Base-by-base conservation (phyloP, 2,888 invertebrate species). In the Patella ulyssiponensis region DNA sequence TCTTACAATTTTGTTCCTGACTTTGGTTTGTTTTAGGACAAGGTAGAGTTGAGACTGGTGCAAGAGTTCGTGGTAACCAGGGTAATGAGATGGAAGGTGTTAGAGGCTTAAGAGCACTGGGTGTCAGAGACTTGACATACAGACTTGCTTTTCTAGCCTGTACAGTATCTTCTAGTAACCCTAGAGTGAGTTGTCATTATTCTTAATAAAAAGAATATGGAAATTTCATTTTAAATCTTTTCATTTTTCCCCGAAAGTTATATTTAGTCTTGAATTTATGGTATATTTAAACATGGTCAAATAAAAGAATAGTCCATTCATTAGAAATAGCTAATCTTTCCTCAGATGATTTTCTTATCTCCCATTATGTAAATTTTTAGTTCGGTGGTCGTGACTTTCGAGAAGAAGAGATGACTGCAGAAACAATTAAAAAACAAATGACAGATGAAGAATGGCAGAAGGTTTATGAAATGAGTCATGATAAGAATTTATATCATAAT, bases 401-500 rank as follows among this genome's bases (percentile, higher is more conserved):
- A 0, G 94, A 96, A 82, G 97, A 97, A 77, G 97, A 98, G 86
- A 94, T 98, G 75, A 96, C 97, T 0, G 96, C 96, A 0, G 97
- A 98, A 89, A 95, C 95, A 86, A 96, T 98, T 94, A 95, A 96
- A 88, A 96, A 96, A 85, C 97, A 97, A 91, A 98, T 98, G 97
- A 95, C 96, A 0, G 89, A 91, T 52, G 90, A 90, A 27, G 92
- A 92, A 82, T 98, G 98, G 97, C 95, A 96, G 88, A 97, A 96
- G 92, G 95, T 99, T 78, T 98, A 97, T 88, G 96, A 97, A 88
- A 99, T 99, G 98, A 97, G 96, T n/a, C 94, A 95, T 76, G 99
- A 99, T 91, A 96, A 96, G 91, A 92, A 93, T 84, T 93, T 99
- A 0, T 98, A 97, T 92, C 94, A 95, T 85, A 98, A 99, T 92